These are phyloP conservation scores for Neolamprologus falcicula DNA, from an alignment of 2,113 vertebrate genomes.

Conservation along the genomic window DNA sequence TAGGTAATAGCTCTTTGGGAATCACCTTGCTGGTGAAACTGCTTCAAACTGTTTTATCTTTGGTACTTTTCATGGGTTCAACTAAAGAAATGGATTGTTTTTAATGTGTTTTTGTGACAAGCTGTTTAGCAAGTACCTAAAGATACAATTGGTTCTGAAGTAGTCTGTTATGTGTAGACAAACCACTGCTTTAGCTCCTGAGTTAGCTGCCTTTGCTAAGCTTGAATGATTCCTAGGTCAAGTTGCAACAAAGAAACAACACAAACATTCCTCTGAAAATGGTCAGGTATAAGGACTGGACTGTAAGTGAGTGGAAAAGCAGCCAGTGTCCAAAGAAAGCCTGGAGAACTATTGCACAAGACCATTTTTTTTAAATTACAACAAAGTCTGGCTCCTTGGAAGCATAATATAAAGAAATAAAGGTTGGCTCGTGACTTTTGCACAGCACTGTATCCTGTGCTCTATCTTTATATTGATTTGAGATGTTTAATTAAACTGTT, in stretches of 20 bases:
- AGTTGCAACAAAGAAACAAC: neutral
- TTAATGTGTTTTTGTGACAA: neutral
- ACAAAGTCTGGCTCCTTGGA: neutral
- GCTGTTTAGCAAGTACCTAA: neutral
- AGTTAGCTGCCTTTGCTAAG: neutral
- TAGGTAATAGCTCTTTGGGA: neutral
- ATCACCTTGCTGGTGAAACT: neutral
- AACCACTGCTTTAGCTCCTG: rapidly evolving
- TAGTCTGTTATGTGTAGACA: neutral
- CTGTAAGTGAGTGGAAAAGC: neutral
- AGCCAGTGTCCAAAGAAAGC: neutral
- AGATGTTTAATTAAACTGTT: neutral
- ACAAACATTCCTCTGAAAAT: neutral
- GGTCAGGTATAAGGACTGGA: neutral
- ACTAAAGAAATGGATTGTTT: neutral
- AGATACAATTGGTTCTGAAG: neutral
- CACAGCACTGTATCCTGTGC: neutral
- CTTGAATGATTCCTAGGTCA: neutral
- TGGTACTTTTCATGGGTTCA: neutral
- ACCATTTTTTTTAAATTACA: neutral
- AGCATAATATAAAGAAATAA: neutral
- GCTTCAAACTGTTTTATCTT: neutral
- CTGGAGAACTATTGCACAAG: neutral
- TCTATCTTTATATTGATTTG: neutral
- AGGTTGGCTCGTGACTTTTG: neutral